Evolutionary conservation across 1,140 invertebrate genomes (phyloP).

Genomic region (Pachypeltis micranthus): DNA sequence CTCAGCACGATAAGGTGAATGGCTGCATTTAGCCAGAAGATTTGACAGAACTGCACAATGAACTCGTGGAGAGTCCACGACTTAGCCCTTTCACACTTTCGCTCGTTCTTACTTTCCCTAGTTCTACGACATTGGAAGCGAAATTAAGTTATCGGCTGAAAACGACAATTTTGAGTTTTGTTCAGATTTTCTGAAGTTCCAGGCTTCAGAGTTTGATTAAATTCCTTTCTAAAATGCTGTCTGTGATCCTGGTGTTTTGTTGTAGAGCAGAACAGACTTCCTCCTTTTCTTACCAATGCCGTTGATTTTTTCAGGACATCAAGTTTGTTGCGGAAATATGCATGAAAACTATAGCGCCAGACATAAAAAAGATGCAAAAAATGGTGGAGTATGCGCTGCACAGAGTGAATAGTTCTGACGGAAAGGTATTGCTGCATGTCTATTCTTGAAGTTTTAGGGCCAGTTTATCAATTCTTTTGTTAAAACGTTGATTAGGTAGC

Average conservation of each 20-base stretch:
- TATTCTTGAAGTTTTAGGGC: too few species aligned
- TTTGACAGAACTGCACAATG: too few species aligned
- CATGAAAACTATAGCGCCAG: not conserved
- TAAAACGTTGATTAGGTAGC: too few species aligned
- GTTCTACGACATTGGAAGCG: not conserved
- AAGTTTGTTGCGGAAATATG: not conserved
- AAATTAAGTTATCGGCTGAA: not conserved
- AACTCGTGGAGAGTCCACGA: too few species aligned
- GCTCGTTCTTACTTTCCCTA: too few species aligned
- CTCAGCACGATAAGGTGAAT: too few species aligned
- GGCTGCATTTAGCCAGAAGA: too few species aligned
- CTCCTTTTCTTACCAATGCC: not conserved
- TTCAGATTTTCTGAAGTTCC: not conserved
- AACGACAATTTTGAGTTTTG: not conserved
- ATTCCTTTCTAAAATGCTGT: too few species aligned
- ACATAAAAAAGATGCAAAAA: not conserved
- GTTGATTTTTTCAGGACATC: not conserved
- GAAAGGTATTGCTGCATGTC: too few species aligned
- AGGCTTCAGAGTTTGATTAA: not conserved
- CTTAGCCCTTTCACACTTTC: too few species aligned
- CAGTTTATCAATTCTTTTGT: too few species aligned
- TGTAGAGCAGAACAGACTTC: not conserved
- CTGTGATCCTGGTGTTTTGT: not conserved
- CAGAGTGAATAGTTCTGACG: too few species aligned
- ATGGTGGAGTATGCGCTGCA: not conserved